Conservation (phyloP, 1,140 invertebrate genomes). For the Tetranychus urticae region DNA sequence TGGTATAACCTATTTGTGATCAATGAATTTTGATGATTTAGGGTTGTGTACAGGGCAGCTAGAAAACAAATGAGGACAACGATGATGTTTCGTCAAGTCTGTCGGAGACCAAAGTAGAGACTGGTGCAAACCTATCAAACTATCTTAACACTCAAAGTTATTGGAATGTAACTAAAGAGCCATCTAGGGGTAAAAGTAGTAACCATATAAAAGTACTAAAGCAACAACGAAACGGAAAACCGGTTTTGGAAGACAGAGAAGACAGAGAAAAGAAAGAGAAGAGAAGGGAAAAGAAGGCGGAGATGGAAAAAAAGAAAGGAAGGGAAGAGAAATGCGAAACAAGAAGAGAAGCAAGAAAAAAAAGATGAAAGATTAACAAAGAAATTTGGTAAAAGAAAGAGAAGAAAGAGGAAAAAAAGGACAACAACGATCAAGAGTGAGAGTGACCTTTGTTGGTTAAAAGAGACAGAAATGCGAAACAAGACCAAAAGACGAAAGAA, state of each 20-base stretch:
- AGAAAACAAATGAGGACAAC: too few relatives aligned
- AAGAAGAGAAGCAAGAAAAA: background rate
- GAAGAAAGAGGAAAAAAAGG: background rate
- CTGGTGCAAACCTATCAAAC: background rate
- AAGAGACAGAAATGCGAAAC: too few relatives aligned
- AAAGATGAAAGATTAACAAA: background rate
- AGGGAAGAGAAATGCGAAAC: background rate
- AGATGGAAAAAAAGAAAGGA: background rate
- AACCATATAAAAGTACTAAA: background rate
- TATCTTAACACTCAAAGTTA: background rate
- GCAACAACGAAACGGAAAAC: background rate
- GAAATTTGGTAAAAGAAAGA: background rate
- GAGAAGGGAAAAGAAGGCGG: background rate
- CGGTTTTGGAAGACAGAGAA: background rate
- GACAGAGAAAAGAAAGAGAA: background rate
- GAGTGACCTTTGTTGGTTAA: too few relatives aligned
- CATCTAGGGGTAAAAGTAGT: background rate
- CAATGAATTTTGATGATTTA: too few relatives aligned
- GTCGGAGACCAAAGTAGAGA: background rate
- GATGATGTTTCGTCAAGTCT: too few relatives aligned
- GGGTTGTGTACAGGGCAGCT: too few relatives aligned
- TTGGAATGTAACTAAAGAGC: background rate
- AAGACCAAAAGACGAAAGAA: too few relatives aligned
- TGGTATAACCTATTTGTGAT: too few relatives aligned
- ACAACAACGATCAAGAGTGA: too few relatives aligned